phyloP scores from a whole-genome alignment of 2,113 vertebrate genomes.

The Aldabrachelys gigantea region DNA sequence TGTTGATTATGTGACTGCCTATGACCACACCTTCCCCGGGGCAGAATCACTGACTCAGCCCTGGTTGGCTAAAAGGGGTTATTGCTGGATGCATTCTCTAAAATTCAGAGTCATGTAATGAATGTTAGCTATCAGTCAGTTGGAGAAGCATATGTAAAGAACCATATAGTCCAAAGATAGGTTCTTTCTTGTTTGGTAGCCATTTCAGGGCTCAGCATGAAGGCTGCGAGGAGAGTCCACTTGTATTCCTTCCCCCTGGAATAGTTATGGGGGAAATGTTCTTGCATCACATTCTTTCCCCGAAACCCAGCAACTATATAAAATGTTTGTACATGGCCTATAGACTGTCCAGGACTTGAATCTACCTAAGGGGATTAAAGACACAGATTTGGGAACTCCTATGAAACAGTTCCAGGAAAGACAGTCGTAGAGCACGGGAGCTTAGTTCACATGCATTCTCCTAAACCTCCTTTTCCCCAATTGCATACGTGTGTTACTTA shows the following conservation, averaged over 20 bases:
- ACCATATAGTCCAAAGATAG: not conserved
- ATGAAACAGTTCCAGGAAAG: not conserved
- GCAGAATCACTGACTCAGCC: conserved; percentile 34
- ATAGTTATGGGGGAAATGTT: not conserved
- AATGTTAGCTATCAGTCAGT: not conserved
- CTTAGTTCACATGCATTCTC: not conserved
- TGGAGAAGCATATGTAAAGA: conserved; percentile 44
- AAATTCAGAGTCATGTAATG: not conserved
- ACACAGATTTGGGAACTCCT: not conserved
- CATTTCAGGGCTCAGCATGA: not conserved
- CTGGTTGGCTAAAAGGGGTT: conserved; percentile 13
- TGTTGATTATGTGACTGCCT: conserved; percentile 22
- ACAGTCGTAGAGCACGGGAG: not conserved
- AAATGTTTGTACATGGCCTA: not conserved
- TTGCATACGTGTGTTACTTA: not conserved
- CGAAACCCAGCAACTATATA: not conserved
- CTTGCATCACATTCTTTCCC: not conserved
- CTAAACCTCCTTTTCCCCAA: not conserved
- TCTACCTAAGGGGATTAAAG: not conserved
- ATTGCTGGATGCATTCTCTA: conserved; percentile 13
- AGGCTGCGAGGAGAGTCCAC: not conserved
- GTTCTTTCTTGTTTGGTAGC: conserved; percentile 15
- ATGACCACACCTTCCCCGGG: conserved; percentile 61
- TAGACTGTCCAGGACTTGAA: not conserved
- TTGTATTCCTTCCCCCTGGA: not conserved